Evolutionary conservation across 92 coral and sea anemone genomes (phyloP), one percentile per base, ranked within the genome.

Genomic region (Palythoa grandis): DNA sequence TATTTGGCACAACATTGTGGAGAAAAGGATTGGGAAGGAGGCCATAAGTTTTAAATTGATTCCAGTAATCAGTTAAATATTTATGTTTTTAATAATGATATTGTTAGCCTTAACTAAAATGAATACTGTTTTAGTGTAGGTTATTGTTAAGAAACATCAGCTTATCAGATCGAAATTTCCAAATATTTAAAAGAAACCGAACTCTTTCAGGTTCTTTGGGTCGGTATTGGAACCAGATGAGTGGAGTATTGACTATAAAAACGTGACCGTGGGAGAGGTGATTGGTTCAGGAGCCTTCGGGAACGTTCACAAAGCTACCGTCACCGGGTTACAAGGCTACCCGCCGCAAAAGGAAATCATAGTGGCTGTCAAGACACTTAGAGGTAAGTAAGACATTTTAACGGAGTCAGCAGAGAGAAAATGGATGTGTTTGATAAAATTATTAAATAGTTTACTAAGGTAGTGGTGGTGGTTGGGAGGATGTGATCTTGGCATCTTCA

Each of bases 231-330:
- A 92, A 63, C 92, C 91, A 0, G 95, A 94, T 70, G 95, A 94
- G 63, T 94, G 98, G 98, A 93, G 90, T 25, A 89, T 93, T 9
- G 92, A 87, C 13, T 91, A 90, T 71, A 86, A 88, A 53, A 67
- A 82, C 82, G 71, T 94, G 13, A 91, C 89, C 2, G 88, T 93
- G 52, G 94, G 92, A 20, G 90, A 94, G 25, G 90, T 83, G 82
- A 89, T 94, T 14, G 98, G 98, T 43, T 91, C 92, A 65, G 98
- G 98, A 22, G 98, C 95, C n/a, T 94, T 94, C 83, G 98, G 98
- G 4, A 94, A 89, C 43, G 98, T 94, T 38, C 82, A 82, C 78
- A 92, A 94, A 84, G 98, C 95, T 22, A 92, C 92, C 40, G 90
- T 84, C 1, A 82, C 88, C 11, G 92, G 94, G 22, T 76, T 94